Percentiles rank a stretch among this genome's conserved stretches.
These are phyloP conservation scores for Nemapogon koenigi DNA, from an alignment of 2,888 invertebrate genomes.

Conservation along the genomic window DNA sequence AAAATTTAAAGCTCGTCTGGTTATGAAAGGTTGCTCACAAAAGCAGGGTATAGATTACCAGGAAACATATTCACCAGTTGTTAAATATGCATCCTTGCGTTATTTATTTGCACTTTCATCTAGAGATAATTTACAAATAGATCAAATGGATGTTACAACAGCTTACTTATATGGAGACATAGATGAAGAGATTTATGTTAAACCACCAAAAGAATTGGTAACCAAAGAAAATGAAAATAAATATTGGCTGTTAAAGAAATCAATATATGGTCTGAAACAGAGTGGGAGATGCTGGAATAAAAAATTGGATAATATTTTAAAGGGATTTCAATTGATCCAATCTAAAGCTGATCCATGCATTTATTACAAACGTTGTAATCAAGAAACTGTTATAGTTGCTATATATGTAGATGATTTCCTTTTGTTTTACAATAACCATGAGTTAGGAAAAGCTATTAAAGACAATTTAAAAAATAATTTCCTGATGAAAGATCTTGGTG, in stretches of 20 bases:
- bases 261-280: slow-evolving; percentile 18
- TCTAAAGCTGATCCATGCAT: slow-evolving; percentile 21
- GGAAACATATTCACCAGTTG: slow-evolving; percentile 15
- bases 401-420: slow-evolving; percentile 20
- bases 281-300: slow-evolving; percentile 20
- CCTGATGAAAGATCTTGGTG: slow-evolving; percentile 18
- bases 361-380: slow-evolving; percentile 19
- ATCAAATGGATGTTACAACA: slow-evolving; percentile 15
- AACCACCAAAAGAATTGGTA: neutral
- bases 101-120: slow-evolving; percentile 13
- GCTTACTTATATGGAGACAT: slow-evolving; percentile 15
- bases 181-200: slow-evolving; percentile 14
- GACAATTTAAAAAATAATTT: slow-evolving; percentile 16
- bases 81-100: slow-evolving; percentile 12
- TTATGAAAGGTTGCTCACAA: slow-evolving; percentile 21
- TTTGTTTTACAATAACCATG: slow-evolving; percentile 14
- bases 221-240: slow-evolving; percentile 15
- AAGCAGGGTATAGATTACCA: slow-evolving; percentile 13
- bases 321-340: slow-evolving; percentile 17
- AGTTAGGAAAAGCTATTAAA: slow-evolving; percentile 11
- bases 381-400: too few species aligned
- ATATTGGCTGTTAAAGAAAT: slow-evolving; percentile 13
- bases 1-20: slow-evolving; percentile 17
- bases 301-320: slow-evolving; percentile 15
- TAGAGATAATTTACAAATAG: slow-evolving; percentile 12